These are phyloP conservation scores for Cyphomyrus plagiostoma DNA, from an alignment of 2,113 vertebrate genomes.

Conservation along the genomic window DNA sequence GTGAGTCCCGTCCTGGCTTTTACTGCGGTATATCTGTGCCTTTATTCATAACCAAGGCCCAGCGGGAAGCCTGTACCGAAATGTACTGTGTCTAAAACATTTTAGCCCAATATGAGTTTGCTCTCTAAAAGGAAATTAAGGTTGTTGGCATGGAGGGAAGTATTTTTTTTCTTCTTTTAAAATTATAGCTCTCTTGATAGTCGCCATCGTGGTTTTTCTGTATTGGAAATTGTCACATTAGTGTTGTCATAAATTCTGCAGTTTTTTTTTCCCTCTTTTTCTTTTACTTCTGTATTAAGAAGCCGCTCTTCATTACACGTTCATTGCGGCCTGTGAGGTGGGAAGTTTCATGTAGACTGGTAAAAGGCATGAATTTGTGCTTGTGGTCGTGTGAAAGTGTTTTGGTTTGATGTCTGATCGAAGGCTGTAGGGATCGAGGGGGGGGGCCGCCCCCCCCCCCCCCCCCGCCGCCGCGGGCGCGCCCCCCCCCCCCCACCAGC, in stretches of 20 bases:
- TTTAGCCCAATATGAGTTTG: background rate
- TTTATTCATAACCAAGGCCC: background rate
- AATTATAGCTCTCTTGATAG: background rate
- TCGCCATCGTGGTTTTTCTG: background rate
- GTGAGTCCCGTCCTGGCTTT: background rate
- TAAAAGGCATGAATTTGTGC: background rate
- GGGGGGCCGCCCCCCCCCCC: too few species aligned
- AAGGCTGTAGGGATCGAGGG: background rate
- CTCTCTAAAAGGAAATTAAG: background rate
- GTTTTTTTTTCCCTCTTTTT: background rate
- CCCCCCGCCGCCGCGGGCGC: too few species aligned
- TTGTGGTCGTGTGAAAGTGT: background rate
- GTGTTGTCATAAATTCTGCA: background rate
- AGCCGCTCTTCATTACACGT: background rate
- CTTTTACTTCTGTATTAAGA: background rate
- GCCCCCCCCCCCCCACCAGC: too few species aligned
- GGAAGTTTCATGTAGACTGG: background rate
- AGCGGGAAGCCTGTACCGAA: background rate
- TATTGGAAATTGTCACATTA: background rate
- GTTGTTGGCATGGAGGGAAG: background rate
- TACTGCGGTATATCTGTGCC: background rate
- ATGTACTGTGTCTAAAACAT: background rate
- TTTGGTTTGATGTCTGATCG: background rate
- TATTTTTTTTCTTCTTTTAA: background rate
- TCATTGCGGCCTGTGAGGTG: background rate